Evolutionary conservation across 2,113 vertebrate species (phyloP), one percentile per base, ranked within the genome.

Genomic region (Struthio camelus): DNA sequence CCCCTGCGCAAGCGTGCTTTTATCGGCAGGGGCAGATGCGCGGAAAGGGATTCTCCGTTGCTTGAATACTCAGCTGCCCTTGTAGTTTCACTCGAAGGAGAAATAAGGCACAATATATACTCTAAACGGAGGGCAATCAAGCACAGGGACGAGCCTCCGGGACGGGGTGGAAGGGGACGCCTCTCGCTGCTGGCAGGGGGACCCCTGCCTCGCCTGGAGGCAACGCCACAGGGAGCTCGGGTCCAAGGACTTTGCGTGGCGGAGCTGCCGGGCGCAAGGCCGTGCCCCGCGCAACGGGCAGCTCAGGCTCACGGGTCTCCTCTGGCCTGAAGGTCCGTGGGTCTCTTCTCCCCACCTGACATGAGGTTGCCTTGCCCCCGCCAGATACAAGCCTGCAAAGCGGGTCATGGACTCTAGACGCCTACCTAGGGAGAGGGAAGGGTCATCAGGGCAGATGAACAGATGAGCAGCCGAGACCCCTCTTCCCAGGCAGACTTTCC

Each of bases 61-160:
- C 76, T 73, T 0, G 0, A 80, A 48, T 76, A 16, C 40, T 73
- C 1, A 1, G 56, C 75, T 80, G 91, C 70, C 79, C 87, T 85
- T 19, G 10, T 71, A 88, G 93, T 67, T 65, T 89, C 59, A 24
- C 27, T 89, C 53, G n/a, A 10, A n/a, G 19, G 86, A 67, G 84
- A 94, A 70, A 66, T 94, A 94, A 97, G 97, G 97, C 95, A 96
- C 93, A 94, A 73, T 32, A 27, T 9, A 51, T 6, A 69, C 34
- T 61, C n/a, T 65, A 17, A 56, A 51, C 4, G 4, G 44, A 91
- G 62, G 58, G 78, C 61, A 79, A 9, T 19, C 20, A 61, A 1
- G 0, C 22, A 32, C 44, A 70, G 32, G 44, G 87, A 30, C 12
- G 72, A 32, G 42, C 17, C 19, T 23, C 25, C 2, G 1, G 42